These are phyloP conservation scores for Limnephilus auricula DNA, from an alignment of 2,888 invertebrate genomes.

Conservation along the genomic window DNA sequence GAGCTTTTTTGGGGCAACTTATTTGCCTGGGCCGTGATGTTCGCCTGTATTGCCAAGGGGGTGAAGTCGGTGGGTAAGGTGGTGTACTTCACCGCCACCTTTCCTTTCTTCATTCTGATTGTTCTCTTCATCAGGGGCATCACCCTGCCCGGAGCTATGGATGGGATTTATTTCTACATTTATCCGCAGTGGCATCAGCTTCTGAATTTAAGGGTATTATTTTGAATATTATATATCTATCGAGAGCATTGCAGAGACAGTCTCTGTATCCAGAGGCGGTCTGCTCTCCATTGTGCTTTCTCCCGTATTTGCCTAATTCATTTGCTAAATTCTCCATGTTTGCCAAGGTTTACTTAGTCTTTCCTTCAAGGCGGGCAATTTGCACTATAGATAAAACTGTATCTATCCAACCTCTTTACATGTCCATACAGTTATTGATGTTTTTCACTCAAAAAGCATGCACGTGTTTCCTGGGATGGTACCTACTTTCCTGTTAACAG, in stretches of 20 bases:
- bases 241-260: no score
- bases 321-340: neutral
- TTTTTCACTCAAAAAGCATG: no score
- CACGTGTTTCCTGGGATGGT: no score
- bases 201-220: conserved; percentile 82
- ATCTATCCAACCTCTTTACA: neutral
- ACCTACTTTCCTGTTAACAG: no score
- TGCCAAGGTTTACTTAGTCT: neutral
- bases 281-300: neutral
- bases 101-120: conserved; percentile 87
- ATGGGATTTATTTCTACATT: conserved; percentile 87
- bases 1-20: conserved; percentile 86
- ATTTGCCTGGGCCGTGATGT: conserved; percentile 88
- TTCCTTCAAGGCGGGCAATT: neutral
- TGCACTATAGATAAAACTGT: neutral
- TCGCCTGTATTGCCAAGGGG: conserved; percentile 91
- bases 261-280: neutral
- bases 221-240: neutral
- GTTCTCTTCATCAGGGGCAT: conserved; percentile 86
- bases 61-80: conserved; percentile 93
- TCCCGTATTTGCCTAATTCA: neutral
- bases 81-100: conserved; percentile 92
- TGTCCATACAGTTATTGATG: no score
- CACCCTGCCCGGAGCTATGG: conserved; percentile 87
- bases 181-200: conserved; percentile 88